A percentile compares a stretch with the other conserved stretches of the same genome.
Conservation (phyloP, 2,888 invertebrate genomes). For the Malthinus flaveolus region DNA sequence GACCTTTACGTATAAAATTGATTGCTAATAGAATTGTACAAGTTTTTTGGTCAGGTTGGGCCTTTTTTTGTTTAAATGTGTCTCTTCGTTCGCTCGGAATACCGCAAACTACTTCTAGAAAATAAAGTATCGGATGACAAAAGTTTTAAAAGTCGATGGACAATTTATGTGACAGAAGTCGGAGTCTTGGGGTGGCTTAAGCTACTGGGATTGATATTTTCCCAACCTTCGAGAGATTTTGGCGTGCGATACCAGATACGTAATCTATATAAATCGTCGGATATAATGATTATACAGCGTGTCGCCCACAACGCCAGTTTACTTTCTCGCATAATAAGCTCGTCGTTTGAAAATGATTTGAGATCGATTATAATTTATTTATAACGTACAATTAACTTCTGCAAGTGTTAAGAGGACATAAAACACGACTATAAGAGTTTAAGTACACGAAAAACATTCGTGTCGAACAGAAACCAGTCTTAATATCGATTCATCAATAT, state of each 20-base stretch:
- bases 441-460: slow-evolving; percentile 16
- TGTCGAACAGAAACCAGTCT: slow-evolving; percentile 21
- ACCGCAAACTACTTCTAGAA: slow-evolving; percentile 4
- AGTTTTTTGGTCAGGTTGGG: slow-evolving; percentile 6
- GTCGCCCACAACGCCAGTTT: not conserved
- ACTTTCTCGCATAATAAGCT: no score
- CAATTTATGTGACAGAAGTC: slow-evolving; percentile 26
- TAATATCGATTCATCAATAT: slow-evolving; percentile 26
- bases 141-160: slow-evolving; percentile 1
- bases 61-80: slow-evolving; percentile 11
- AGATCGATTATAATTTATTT: not conserved
- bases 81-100: not conserved
- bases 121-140: slow-evolving; percentile 4
- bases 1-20: slow-evolving; percentile 22
- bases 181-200: slow-evolving; percentile 6
- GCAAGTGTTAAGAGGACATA: slow-evolving; percentile 13
- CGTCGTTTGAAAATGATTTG: not conserved
- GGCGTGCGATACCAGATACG: not conserved
- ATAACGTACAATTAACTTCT: slow-evolving; percentile 12
- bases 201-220: slow-evolving; percentile 18
- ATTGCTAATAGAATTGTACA: slow-evolving; percentile 24
- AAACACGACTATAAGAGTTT: slow-evolving; percentile 15
- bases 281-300: no score
- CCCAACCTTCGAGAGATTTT: slow-evolving; percentile 8
- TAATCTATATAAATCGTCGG: no score